Base-by-base conservation (phyloP, 1,140 invertebrate species). In the Drosophila pachea region DNA sequence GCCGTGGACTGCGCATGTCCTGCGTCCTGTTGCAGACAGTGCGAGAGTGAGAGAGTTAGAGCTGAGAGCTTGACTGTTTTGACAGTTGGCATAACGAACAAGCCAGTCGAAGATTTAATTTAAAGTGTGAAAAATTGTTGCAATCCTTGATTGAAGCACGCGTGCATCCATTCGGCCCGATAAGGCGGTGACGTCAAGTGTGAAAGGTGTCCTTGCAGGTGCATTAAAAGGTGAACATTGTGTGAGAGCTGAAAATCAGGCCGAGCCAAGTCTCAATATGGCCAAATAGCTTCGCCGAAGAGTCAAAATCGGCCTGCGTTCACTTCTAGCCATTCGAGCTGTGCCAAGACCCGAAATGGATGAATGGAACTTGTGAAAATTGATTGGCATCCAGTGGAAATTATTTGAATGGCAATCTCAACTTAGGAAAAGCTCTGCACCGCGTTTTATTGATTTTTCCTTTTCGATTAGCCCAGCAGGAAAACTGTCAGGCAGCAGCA, bases 371-470 rank as follows among this genome's bases (percentile, higher is more conserved):
- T 4, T 9, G 40, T 11, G 47, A 2, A 8, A 35, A 14, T 29
- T 33, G 4, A 14, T 35, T 53, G 48, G 42, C 14, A 47, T 59
- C 47, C 35, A 2, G 8, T 7, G 22, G 14, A 32, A 9, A n/a
- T 31, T 12, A 49, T 7, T 49, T 4, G 16, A 35, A 50, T 22
- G 22, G 22, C 22, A 2, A 36, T 32, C 31, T 43, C 4, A 55
- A 49, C 11, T 11, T 14, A 36, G 31, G 33, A n/a, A 47, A 55
- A 49, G 49, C 32, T 60, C 54, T 42, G 59, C 63, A 67, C 47
- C 38, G 42, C 68, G 58, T 64, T 62, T 77, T 86, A 86, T 86
- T 86, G 81, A 86, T 86, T 86, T 86, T 86, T 86, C 81, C 67
- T 74, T 31, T 68, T 47, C 61, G 58, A 86, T 71, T 86, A 73